phyloP scores from a whole-genome alignment of 2,888 invertebrate species.

The Erebia aethiops region DNA sequence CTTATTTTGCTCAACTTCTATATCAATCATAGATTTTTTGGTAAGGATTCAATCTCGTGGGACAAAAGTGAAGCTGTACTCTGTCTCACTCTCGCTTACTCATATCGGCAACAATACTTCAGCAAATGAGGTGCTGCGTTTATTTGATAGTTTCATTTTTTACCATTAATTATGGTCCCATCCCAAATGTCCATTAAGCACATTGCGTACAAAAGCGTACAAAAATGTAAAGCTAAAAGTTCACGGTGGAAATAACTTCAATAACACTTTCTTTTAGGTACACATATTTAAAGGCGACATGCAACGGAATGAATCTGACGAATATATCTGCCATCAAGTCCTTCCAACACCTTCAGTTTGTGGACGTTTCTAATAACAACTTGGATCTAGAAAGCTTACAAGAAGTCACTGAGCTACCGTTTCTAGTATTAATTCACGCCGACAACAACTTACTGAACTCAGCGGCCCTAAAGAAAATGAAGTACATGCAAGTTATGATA shows the following conservation, averaged over 20 bases:
- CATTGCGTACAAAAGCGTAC: no score
- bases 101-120: no score
- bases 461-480: constrained; percentile 74
- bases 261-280: constrained; percentile 60
- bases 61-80: neutral
- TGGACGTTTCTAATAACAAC: constrained; percentile 82
- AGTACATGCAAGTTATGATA: constrained; percentile 84
- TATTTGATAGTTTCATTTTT: no score
- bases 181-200: no score
- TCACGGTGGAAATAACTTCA: neutral
- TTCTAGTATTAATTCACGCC: constrained; percentile 81
- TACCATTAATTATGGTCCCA: no score
- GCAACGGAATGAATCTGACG: constrained; percentile 76
- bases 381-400: constrained; percentile 74
- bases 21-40: neutral
- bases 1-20: neutral
- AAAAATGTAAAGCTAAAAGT: neutral
- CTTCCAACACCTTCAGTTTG: constrained; percentile 82
- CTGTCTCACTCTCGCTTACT: no score
- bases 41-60: neutral
- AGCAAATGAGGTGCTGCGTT: no score
- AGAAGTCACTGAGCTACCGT: constrained; percentile 76
- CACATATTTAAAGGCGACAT: constrained; percentile 82
- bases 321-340: constrained; percentile 73
- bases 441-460: constrained; percentile 79